phyloP scores from a whole-genome alignment of 2,113 vertebrate species.

The Turnix velox region DNA sequence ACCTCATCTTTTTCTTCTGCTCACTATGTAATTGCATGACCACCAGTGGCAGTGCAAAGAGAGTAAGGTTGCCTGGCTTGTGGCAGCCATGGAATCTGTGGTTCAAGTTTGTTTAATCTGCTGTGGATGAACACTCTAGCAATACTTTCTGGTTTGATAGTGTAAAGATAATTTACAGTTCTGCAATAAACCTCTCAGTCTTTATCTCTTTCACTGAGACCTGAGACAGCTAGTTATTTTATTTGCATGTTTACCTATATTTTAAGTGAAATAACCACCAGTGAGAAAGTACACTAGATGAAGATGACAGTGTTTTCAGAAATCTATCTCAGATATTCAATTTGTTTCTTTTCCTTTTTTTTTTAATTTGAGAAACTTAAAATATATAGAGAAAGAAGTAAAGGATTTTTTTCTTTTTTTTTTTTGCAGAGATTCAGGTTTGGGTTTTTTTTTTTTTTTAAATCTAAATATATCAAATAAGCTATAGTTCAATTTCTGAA shows the following conservation, averaged over 20 bases:
- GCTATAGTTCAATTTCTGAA: neutral
- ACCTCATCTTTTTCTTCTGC: neutral
- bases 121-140: neutral
- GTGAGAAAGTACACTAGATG: neutral
- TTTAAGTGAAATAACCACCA: neutral
- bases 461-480: neutral
- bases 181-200: neutral
- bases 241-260: neutral
- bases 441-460: neutral
- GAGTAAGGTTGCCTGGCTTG: neutral
- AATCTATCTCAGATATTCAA: neutral
- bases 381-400: neutral
- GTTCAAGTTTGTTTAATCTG: neutral
- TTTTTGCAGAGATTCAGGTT: neutral
- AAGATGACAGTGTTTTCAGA: neutral
- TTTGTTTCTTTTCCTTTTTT: neutral
- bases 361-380: neutral
- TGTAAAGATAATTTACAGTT: neutral
- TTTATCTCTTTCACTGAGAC: neutral
- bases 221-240: neutral
- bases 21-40: neutral
- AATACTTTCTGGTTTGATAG: neutral
- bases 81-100: neutral
- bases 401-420: neutral
- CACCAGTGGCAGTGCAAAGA: neutral